Base-by-base conservation (phyloP, 2,113 vertebrate species). In the Chunga burmeisteri region DNA sequence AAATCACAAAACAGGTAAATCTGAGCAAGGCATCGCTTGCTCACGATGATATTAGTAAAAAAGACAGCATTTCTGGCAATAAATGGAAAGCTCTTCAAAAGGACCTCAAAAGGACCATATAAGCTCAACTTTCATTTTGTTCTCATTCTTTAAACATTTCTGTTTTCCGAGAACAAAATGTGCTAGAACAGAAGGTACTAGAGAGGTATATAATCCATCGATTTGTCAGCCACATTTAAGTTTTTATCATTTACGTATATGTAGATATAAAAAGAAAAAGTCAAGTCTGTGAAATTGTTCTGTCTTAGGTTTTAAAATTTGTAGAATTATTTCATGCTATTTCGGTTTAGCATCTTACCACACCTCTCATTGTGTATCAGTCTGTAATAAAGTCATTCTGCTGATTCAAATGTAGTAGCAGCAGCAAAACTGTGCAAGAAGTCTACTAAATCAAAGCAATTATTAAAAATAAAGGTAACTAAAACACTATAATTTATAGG, bases 341-440 rank as follows among this genome's bases (percentile, higher is more conserved):
- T 67, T 84, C 80, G 17, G 7, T 50, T 62, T 78, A 58, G 12
- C 26, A 67, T 44, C 42, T 84, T 59, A 83, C 23, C 72, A 70
- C 3, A 19, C 5, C 11, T 56, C 34, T 66, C 16, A 19, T 17
- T 27, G 9, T 34, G 3, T 25, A 36, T 22, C 0, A 0, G 25
- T 22, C 55, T 71, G 34, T n/a, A 91, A 47, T 49, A 27, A 77
- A 75, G 56, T 55, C 3, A 1, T 65, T 94, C 27, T 65, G 29
- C 52, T 53, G 13, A 84, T 78, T 71, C 40, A 86, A 86, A 89
- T 14, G 25, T 8, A 55, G 61, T 11, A 58, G 65, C 6, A 58
- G 65, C 6, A 65, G 9, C 30, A 47, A 71, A 94, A 67, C 11
- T 29, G 9, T 16, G 9, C 42, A 67, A 92, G 42, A 10, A 61